A percentile compares a stretch with the other conserved stretches of the same genome.
Evolutionary conservation across 2,113 vertebrate species (phyloP).

Genomic region (Eretmochelys imbricata): DNA sequence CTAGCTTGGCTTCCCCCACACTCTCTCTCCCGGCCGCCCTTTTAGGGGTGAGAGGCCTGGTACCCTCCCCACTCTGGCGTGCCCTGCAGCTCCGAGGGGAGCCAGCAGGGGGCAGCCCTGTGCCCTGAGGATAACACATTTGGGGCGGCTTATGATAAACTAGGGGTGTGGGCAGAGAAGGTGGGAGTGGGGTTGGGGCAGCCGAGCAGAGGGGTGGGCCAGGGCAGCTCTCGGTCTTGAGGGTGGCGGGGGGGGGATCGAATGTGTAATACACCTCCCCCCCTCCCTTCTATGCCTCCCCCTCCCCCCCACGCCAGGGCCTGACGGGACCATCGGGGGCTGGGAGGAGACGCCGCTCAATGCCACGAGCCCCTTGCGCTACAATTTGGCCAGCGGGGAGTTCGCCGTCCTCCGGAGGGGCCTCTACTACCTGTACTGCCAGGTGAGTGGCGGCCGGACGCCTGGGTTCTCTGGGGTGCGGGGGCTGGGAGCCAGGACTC

Average conservation of each 20-base stretch:
- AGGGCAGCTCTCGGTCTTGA: background rate
- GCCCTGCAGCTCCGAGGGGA: background rate
- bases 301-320: constrained; percentile 34
- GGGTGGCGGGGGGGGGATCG: no score
- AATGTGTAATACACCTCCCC: no score
- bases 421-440: constrained; percentile 92
- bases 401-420: constrained; percentile 86
- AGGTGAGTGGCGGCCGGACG: constrained; percentile 77
- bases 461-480: background rate
- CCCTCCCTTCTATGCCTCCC: background rate
- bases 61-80: background rate
- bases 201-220: no score
- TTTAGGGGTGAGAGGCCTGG: no score
- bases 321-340: constrained; percentile 87
- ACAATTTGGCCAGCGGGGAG: constrained; percentile 82
- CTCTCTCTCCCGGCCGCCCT: no score
- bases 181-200: background rate
- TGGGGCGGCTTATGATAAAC: background rate
- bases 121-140: no score
- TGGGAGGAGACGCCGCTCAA: constrained; percentile 89
- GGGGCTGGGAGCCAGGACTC: background rate
- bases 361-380: constrained; percentile 87
- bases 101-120: background rate
- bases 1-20: no score
- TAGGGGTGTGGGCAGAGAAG: no score